Evolutionary conservation across 2,888 invertebrate genomes (phyloP).

Genomic region (Ennomos erosarius): DNA sequence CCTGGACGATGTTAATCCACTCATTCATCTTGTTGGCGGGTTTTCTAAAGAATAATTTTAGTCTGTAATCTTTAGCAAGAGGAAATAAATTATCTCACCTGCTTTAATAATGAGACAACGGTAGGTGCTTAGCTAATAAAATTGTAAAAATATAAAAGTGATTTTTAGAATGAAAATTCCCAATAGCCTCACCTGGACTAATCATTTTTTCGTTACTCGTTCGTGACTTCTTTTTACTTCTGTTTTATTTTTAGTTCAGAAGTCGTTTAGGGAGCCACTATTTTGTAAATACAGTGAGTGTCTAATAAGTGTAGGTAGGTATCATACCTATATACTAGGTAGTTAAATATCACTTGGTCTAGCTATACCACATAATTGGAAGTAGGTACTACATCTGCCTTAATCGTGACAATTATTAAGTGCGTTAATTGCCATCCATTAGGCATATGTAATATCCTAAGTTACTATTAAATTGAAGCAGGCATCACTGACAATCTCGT

Average conservation of each 20-base stretch:
- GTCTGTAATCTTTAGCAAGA: constrained; percentile 23
- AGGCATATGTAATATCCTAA: neutral
- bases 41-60: constrained; percentile 39
- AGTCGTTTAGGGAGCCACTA: too few species aligned
- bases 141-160: neutral
- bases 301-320: too few species aligned
- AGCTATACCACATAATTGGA: too few species aligned
- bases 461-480: constrained; percentile 19
- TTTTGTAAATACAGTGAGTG: too few species aligned
- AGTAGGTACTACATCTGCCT: too few species aligned
- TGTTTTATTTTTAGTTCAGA: too few species aligned
- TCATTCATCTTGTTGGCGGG: constrained; percentile 53
- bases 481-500: constrained; percentile 6
- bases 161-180: too few species aligned
- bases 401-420: neutral
- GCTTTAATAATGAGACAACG: constrained; percentile 14
- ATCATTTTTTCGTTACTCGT: too few species aligned
- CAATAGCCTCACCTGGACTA: too few species aligned
- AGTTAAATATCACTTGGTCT: too few species aligned
- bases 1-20: constrained; percentile 56
- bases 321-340: too few species aligned
- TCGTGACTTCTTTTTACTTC: too few species aligned
- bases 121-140: constrained; percentile 9
- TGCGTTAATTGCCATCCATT: constrained; percentile 17
- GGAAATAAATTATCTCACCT: constrained; percentile 24